A percentile compares a stretch with the other conserved stretches of the same genome.
These are phyloP conservation scores for Lasiurus cinereus DNA, from an alignment of 2,113 vertebrate species.

Conservation along the genomic window DNA sequence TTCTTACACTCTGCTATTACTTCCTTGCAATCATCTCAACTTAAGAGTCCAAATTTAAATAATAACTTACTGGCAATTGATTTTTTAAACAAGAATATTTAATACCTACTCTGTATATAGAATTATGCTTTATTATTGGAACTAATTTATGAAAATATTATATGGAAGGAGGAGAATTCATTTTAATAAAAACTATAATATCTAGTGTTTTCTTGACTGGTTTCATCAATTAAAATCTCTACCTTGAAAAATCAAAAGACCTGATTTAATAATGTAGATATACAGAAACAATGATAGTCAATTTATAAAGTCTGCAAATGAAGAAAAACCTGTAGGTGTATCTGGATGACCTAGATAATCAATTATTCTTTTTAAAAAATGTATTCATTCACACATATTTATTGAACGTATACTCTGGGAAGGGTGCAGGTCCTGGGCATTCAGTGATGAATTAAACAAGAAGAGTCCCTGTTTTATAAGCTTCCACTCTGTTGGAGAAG, in stretches of 20 bases:
- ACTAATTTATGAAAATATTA: background rate
- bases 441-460: background rate
- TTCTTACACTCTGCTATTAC: background rate
- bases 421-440: background rate
- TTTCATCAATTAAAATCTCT: slow-evolving; percentile 46
- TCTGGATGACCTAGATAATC: background rate
- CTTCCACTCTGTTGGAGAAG: background rate
- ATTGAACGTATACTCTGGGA: background rate
- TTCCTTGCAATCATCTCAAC: background rate
- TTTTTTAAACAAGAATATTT: background rate
- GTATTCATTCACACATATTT: background rate
- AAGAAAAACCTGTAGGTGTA: background rate
- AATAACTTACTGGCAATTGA: background rate
- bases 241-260: background rate
- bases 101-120: background rate
- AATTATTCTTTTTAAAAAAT: background rate
- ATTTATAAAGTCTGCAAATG: background rate
- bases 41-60: slow-evolving; percentile 24
- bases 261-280: background rate
- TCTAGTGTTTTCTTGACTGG: background rate
- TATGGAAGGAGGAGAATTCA: slow-evolving; percentile 8
- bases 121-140: slow-evolving; percentile 17
- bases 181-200: background rate
- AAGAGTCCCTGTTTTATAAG: background rate
- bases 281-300: background rate